Base-by-base conservation (phyloP, 2,113 vertebrate genomes). In the Craseonycteris thonglongyai region DNA sequence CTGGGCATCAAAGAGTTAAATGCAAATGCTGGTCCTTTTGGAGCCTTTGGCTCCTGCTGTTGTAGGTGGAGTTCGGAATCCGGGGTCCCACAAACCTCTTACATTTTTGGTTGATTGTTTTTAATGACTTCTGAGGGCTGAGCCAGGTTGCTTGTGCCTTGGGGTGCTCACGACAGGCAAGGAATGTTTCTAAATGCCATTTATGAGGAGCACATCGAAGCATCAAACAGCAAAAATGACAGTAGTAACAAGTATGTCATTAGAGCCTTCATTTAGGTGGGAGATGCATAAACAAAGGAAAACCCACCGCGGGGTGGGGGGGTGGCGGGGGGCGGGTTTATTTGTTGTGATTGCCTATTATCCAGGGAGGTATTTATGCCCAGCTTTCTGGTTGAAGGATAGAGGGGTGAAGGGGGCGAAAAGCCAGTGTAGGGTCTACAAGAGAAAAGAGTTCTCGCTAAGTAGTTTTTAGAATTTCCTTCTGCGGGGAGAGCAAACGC, bases 91-190 rank as follows among this genome's bases (percentile, higher is more conserved):
- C 91, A 95, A 98, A 96, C 97, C 96, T 92, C 98, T 98, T 51
- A 71, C 98, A 98, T 98, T 98, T 98, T 98, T 98, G 97, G 82
- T 97, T 98, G 98, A 98, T 99, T 98, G 98, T 98, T 98, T 98
- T 98, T 98, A 98, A 99, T 99, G 98, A 98, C 98, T 98, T 96
- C 88, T 82, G 98, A 98, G 98, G 96, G 97, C 98, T 98, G 96
- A 98, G 96, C 86, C 10, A 95, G 97, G 97, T 96, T 95, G 84
- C 87, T 96, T 94, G 47, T 92, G 97, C 98, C 97, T 97, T 54
- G 68, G 49, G 98, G 98, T 98, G 59, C 92, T 42, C 68, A 38
- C 94, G 97, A 93, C 98, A 98, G 98, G 98, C 97, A 92, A 97
- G 98, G 97, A 98, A 97, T 98, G 98, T 97, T 97, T 97, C 97